Conservation (phyloP, 2,888 invertebrate species). For the Ormyrus labotus region DNA sequence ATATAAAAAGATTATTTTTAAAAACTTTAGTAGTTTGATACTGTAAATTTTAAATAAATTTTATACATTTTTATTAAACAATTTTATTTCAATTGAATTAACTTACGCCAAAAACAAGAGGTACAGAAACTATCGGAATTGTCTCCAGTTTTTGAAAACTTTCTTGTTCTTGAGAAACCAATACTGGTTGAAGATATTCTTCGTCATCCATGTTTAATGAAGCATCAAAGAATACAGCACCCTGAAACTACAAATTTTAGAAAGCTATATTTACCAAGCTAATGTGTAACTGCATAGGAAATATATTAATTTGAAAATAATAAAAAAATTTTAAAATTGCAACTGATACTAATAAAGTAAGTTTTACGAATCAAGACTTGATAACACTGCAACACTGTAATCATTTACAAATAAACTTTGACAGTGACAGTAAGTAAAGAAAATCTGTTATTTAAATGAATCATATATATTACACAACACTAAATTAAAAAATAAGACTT, state of each 20-base stretch:
- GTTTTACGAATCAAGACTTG: too few species aligned
- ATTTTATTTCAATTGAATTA: neutral
- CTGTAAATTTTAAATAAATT: neutral
- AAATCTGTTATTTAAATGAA: too few species aligned
- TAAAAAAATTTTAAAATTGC: too few species aligned
- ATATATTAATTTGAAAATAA: too few species aligned
- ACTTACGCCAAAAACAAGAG: slow-evolving; percentile 70
- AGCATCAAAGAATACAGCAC: slow-evolving; percentile 69
- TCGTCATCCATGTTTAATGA: slow-evolving; percentile 72
- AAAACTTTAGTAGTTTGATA: neutral
- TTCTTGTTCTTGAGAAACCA: slow-evolving; percentile 67
- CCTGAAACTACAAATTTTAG: slow-evolving; percentile 59
- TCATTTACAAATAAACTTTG: too few species aligned
- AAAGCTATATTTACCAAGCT: neutral
- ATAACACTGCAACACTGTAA: too few species aligned
- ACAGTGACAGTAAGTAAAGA: too few species aligned
- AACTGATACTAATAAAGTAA: too few species aligned
- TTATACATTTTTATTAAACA: neutral
- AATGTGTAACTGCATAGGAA: too few species aligned
- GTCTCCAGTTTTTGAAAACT: slow-evolving; percentile 70
- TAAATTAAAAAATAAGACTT: too few species aligned
- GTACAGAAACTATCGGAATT: slow-evolving; percentile 64
- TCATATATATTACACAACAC: too few species aligned
- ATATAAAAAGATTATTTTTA: slow-evolving; percentile 19
- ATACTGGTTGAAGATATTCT: slow-evolving; percentile 69